phyloP scores from a whole-genome alignment of 2,797 vertebrate genomes.

The Pogoniulus pusillus region DNA sequence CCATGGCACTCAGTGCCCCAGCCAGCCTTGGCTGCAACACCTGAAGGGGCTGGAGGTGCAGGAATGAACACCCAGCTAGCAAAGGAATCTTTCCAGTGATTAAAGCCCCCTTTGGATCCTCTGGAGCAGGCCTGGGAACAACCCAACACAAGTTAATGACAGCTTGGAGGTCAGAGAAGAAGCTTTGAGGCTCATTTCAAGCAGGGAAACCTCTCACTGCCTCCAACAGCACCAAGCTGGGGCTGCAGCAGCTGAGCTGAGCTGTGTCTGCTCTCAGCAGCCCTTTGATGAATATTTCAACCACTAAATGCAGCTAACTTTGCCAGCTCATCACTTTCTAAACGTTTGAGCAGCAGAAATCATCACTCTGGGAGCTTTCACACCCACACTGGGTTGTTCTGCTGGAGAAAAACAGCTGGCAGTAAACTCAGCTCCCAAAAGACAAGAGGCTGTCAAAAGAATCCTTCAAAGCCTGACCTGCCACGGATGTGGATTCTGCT shows the following conservation, averaged over 20 bases:
- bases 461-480: background rate
- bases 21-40: too few relatives aligned
- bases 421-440: background rate
- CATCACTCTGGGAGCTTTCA: background rate
- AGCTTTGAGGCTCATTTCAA: fast-evolving
- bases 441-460: background rate
- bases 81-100: background rate
- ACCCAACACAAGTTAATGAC: background rate
- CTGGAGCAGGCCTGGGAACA: background rate
- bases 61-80: fast-evolving
- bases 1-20: too few relatives aligned
- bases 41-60: background rate
- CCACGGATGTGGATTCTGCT: fast-evolving
- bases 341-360: background rate
- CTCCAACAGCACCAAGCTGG: background rate
- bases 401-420: background rate
- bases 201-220: background rate
- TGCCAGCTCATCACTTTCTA: background rate
- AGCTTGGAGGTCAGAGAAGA: background rate
- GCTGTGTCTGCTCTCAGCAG: background rate
- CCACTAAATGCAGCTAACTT: background rate
- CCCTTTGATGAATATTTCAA: background rate
- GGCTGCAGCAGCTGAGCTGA: background rate
- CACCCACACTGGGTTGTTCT: background rate
- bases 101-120: background rate